Base-by-base conservation (phyloP, 2,888 invertebrate genomes). In the Tillus elongatus region DNA sequence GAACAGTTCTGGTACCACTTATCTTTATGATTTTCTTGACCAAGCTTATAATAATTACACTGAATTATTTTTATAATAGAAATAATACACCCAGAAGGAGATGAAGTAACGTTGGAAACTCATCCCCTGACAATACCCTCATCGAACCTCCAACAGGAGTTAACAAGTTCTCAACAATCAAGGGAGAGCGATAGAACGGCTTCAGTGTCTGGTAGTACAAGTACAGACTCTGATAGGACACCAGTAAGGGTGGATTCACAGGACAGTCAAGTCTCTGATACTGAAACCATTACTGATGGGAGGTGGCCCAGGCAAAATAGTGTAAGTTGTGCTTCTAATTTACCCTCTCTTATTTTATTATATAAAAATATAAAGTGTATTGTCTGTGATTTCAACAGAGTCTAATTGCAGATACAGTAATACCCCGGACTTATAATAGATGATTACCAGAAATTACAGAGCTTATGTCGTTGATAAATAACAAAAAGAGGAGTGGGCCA, bases 301-400 rank as follows among this genome's bases (percentile, higher is more conserved):
- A 60, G 69, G 37, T 87, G 86, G 86, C 83, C 85, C 2, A 61
- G 86, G 13, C 88, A 88, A 62, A 87, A 86, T 60, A 87, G 87
- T 51, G 82, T 82, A 65, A 68, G 78, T 72, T 44, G 31, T n/a
- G n/a, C n/a, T n/a, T n/a, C n/a, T n/a, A n/a, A n/a, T n/a, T n/a
- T n/a, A n/a, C n/a, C n/a, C n/a, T n/a, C n/a, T 8, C 11, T 29
- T 29, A 27, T 40, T 9, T 33, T 6, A 19, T 19, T 19, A n/a
- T 19, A 8, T 8, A 8, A 19, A 19, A 19, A n/a, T 19, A 19
- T 6, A 38, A 33, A 27, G n/a, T 34, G 35, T 35, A 43, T 35
- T 44, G 41, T 19, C 45, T 30, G 9, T n/a, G n/a, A n/a, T n/a
- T n/a, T n/a, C n/a, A n/a, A n/a, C n/a, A n/a, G n/a, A n/a, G n/a